Evolutionary conservation across 2,888 invertebrate species (phyloP), one percentile per base, ranked within the genome.

Genomic region (Brenthis hecate): DNA sequence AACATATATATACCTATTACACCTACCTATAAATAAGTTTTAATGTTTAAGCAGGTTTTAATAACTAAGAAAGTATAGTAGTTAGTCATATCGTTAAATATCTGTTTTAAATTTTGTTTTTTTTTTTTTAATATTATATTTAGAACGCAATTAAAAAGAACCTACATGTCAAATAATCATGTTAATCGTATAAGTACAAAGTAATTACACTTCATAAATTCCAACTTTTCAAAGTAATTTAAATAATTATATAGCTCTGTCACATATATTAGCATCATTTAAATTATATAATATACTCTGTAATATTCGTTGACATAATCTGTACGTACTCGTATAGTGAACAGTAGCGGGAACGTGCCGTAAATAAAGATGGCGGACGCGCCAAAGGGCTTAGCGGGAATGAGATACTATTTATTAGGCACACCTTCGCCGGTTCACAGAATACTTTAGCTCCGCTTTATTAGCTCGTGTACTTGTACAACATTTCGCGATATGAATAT

Each of bases 361-460:
- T 84, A 86, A 89, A 89, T 89, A 89, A 89, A 88, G 84, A 87
- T 85, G 84, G 84, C 81, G 77, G 82, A 80, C 77, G 80, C 78
- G 80, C 76, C 80, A 80, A 80, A 77, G 78, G 81, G 80, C 82
- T 86, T 84, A 84, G 72, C 77, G 78, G 75, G 74, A 78, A 80
- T 77, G 78, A 80, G 78, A 75, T 76, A 77, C 77, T 80, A 81
- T 81, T 83, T 83, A 81, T 80, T 80, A 77, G 71, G 61, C 73
- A 71, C 77, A 74, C 71, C 72, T 78, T 76, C 76, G 72, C 77
- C 70, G 70, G 66, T 73, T 75, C 68, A 71, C 68, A 72, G 69
- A 73, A 73, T 73, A 74, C 76, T 75, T 72, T 72, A 69, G 51
- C 63, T 73, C 53, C 70, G 69, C 71, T 74, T 73, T 74, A 73